A percentile compares a stretch with the other conserved stretches of the same genome.
Evolutionary conservation across 2,888 invertebrate species (phyloP).

Genomic region (Morinoia aosen): DNA sequence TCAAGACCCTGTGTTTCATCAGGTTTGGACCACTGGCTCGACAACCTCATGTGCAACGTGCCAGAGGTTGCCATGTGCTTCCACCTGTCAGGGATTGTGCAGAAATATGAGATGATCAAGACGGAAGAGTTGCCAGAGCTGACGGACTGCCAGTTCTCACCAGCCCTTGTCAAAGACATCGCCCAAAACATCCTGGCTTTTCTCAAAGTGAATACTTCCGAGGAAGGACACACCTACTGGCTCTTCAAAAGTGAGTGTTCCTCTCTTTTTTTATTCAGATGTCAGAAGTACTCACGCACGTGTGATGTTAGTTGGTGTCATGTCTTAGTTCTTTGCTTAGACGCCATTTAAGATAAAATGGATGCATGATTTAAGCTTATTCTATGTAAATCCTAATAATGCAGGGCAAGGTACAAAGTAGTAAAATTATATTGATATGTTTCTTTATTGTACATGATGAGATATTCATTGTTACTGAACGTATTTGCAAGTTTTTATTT

Average conservation of each 20-base stretch:
- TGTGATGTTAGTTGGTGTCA: neutral
- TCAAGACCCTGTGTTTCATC: neutral
- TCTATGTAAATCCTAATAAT: too few species aligned
- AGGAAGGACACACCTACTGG: constrained; percentile 97
- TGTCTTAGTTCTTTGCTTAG: too few species aligned
- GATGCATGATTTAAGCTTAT: too few species aligned
- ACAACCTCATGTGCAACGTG: constrained; percentile 97
- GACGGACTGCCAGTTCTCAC: constrained; percentile 88
- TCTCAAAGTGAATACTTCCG: constrained; percentile 89
- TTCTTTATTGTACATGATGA: too few species aligned
- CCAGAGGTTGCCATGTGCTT: constrained; percentile 97
- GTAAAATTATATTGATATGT: too few species aligned
- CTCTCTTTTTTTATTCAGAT: neutral
- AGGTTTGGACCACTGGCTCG: constrained; percentile 92
- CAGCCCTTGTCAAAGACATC: constrained; percentile 89
- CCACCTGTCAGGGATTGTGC: constrained; percentile 78
- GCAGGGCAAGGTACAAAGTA: too few species aligned
- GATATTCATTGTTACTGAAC: too few species aligned
- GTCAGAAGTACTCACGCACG: neutral
- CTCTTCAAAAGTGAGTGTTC: constrained; percentile 82
- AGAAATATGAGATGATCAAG: constrained; percentile 92
- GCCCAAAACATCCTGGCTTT: constrained; percentile 80
- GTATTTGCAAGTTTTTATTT: too few species aligned
- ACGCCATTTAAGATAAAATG: too few species aligned
- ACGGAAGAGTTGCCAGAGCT: constrained; percentile 93